These are phyloP conservation scores for Rhea pennata DNA, from an alignment of 2,113 vertebrate species.

Conservation along the genomic window DNA sequence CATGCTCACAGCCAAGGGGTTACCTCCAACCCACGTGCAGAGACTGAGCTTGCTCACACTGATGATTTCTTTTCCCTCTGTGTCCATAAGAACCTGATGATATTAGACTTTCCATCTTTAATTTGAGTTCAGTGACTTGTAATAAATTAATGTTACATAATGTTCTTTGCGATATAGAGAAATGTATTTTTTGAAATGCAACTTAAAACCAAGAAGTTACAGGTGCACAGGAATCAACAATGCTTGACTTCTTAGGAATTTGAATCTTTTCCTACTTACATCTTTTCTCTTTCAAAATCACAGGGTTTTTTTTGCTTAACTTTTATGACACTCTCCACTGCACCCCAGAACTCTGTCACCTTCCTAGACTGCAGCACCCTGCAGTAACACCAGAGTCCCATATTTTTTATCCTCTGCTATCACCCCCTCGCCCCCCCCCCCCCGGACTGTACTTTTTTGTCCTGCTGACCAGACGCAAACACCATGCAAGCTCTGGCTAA, in stretches of 20 bases:
- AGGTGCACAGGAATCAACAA: neutral
- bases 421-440: too few species aligned
- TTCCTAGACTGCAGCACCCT: too few species aligned
- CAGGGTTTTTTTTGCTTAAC: neutral
- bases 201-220: neutral
- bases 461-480: neutral
- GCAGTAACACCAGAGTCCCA: too few species aligned
- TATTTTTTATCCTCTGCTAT: too few species aligned
- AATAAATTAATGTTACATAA: neutral
- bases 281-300: neutral
- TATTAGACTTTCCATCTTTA: neutral
- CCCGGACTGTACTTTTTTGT: neutral
- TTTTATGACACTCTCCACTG: too few species aligned
- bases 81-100: neutral
- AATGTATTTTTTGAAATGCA: neutral
- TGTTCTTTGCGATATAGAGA: neutral
- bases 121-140: neutral
- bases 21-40: fast-evolving
- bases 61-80: neutral
- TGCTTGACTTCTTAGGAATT: neutral
- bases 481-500: neutral
- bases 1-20: neutral
- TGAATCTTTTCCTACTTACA: neutral
- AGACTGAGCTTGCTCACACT: neutral
- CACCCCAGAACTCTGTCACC: neutral